Evolutionary conservation across 1,140 invertebrate species (phyloP).

Genomic region (Pseudomyrmex pallidus): DNA sequence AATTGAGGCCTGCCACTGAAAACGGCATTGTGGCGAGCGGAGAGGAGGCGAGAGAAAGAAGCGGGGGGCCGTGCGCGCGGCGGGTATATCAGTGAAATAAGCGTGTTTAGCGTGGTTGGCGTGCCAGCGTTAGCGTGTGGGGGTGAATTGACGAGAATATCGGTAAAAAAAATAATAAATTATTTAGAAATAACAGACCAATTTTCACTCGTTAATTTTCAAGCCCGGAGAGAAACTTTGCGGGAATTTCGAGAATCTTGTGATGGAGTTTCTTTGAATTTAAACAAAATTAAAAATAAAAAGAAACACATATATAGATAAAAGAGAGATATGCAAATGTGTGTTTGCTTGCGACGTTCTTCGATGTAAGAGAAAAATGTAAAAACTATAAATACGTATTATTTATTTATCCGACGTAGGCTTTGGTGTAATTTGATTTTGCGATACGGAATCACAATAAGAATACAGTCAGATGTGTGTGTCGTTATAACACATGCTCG

Average conservation of each 20-base stretch:
- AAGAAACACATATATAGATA: no score
- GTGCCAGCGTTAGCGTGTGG: slow-evolving; percentile 23
- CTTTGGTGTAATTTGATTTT: not conserved
- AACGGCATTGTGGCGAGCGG: slow-evolving; percentile 60
- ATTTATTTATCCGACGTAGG: no score
- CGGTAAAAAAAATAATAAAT: no score
- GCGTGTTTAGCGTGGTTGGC: slow-evolving; percentile 33
- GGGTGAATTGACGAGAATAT: slow-evolving; percentile 31
- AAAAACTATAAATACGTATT: no score
- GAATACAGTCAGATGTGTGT: slow-evolving; percentile 2
- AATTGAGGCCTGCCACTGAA: slow-evolving; percentile 79
- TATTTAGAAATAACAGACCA: no score
- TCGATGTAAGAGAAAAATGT: no score
- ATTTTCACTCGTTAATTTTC: no score
- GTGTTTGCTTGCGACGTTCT: no score
- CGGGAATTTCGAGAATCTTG: not conserved
- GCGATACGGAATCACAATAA: not conserved
- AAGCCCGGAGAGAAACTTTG: not conserved
- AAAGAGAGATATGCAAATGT: no score
- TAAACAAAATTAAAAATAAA: no score
- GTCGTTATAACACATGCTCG: slow-evolving; percentile 21
- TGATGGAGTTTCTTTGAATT: no score
- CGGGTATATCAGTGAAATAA: slow-evolving; percentile 46
- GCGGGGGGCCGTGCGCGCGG: slow-evolving; percentile 11
- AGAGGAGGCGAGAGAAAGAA: slow-evolving; percentile 47